A percentile compares a stretch with the other conserved stretches of the same genome.
phyloP scores from a whole-genome alignment of 2,888 invertebrate genomes.

The Leptopterna dolabrata region DNA sequence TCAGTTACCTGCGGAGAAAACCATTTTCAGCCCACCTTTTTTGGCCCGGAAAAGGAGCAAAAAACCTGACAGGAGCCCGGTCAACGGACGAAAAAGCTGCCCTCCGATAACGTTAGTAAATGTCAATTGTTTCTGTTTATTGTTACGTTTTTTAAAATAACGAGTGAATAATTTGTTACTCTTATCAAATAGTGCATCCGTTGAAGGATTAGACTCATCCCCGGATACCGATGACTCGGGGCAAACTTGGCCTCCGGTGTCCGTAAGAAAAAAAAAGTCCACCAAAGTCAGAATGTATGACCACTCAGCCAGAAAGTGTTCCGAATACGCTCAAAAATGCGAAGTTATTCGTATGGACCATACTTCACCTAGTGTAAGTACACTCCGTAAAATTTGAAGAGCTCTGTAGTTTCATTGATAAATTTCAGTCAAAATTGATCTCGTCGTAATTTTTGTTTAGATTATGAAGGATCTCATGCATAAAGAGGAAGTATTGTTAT shows the following conservation, averaged over 20 bases:
- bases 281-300: slow-evolving; percentile 45
- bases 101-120: slow-evolving; percentile 34
- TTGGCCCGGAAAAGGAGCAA: not conserved
- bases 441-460: not conserved
- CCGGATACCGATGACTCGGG: slow-evolving; percentile 53
- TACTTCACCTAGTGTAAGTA: not conserved
- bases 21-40: not conserved
- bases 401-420: too few species aligned
- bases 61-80: not conserved
- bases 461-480: slow-evolving; percentile 47
- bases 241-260: slow-evolving; percentile 56
- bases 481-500: slow-evolving; percentile 53
- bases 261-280: slow-evolving; percentile 29
- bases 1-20: not conserved
- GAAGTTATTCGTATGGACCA: slow-evolving; percentile 14
- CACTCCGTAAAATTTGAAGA: too few species aligned
- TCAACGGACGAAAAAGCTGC: slow-evolving; percentile 27
- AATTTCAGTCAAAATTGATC: too few species aligned
- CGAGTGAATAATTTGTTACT: too few species aligned
- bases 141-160: too few species aligned
- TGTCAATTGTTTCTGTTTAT: not conserved
- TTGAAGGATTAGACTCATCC: not conserved
- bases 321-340: slow-evolving; percentile 14
- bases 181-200: not conserved
- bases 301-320: slow-evolving; percentile 41